phyloP scores from a whole-genome alignment of 2,113 vertebrate genomes.

The Hemichromis elongatus region DNA sequence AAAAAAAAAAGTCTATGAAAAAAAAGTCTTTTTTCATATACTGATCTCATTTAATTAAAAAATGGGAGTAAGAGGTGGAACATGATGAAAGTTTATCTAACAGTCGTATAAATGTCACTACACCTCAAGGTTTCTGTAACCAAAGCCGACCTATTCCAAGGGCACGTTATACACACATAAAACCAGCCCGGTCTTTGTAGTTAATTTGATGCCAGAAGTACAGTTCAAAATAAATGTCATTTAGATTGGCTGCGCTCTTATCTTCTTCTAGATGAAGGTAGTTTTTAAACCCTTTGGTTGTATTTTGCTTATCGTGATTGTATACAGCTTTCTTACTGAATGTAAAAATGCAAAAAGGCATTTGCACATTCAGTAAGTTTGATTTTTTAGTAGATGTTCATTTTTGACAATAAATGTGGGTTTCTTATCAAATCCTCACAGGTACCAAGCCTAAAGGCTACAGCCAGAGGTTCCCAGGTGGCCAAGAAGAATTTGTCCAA shows the following conservation, averaged over 20 bases:
- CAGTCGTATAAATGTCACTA: background rate
- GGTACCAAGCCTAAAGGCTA: conserved; percentile 61
- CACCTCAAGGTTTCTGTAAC: background rate
- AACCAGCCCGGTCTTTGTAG: background rate
- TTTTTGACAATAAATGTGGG: conserved; percentile 2
- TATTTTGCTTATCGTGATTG: background rate
- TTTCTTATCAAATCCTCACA: conserved; percentile 62
- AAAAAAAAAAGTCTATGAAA: background rate
- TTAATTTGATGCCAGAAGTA: background rate
- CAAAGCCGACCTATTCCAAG: background rate
- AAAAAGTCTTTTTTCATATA: background rate
- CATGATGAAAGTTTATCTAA: background rate
- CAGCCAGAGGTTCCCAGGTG: background rate
- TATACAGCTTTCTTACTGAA: background rate
- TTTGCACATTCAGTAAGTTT: too few relatives aligned
- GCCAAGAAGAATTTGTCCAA: conserved; percentile 57
- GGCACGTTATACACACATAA: background rate
- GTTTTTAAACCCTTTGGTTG: background rate
- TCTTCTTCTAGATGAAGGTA: background rate
- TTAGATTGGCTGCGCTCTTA: background rate
- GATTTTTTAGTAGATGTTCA: conserved; percentile 1
- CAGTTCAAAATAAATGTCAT: background rate
- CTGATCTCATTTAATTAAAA: background rate
- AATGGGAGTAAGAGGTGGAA: background rate
- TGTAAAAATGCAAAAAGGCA: background rate